These are phyloP conservation scores for Tragelaphus imberbis DNA, from an alignment of 2,113 vertebrate species.

Conservation along the genomic window DNA sequence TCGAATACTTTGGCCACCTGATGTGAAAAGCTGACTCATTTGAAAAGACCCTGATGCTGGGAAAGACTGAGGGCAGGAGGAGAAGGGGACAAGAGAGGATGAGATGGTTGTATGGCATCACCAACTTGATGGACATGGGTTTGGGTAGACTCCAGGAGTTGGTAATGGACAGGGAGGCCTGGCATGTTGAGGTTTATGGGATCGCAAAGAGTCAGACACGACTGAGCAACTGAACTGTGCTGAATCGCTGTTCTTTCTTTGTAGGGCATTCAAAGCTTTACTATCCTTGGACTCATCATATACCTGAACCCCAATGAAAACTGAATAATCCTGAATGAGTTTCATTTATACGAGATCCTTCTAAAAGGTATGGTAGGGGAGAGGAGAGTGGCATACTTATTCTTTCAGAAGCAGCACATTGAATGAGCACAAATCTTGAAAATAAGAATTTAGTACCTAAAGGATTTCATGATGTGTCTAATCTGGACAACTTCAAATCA, in stretches of 20 bases:
- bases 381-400: not conserved
- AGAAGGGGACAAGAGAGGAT: no score
- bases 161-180: not conserved
- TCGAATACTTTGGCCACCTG: no score
- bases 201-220: fast-evolving
- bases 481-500: not conserved
- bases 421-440: not conserved
- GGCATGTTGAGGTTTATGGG: not conserved
- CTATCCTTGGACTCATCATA: not conserved
- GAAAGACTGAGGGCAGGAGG: no score
- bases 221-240: fast-evolving
- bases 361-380: not conserved
- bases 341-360: not conserved
- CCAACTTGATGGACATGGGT: no score
- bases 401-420: not conserved
- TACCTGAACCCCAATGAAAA: not conserved
- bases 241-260: not conserved
- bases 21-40: no score
- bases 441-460: not conserved
- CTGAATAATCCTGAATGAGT: not conserved
- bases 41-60: no score
- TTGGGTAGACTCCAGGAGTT: not conserved
- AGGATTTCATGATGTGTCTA: not conserved
- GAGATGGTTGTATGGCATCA: no score
- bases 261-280: not conserved